Base-by-base conservation (phyloP, 2,797 vertebrate species). In the Clamator glandarius region DNA sequence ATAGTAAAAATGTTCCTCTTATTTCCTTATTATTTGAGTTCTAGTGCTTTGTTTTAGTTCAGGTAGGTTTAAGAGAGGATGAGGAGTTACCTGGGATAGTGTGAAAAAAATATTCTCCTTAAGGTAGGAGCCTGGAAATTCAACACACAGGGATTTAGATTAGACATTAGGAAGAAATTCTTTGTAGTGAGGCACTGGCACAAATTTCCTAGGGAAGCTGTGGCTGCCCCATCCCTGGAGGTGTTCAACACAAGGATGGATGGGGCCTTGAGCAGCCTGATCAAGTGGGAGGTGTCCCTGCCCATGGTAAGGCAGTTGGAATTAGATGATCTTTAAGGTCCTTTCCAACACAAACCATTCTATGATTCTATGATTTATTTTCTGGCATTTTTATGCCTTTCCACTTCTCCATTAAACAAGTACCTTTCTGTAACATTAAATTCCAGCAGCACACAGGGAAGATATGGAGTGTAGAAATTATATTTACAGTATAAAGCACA, bases 1-100 rank as follows among this genome's bases (percentile, higher is more conserved):
- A 36, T 61, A 5, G 46, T 57, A 42, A 23, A 52, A 41, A 25
- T 0, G 9, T 7, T 13, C 3, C 0, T 2, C 12, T 39, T 72
- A 15, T 75, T 46, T 75, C 11, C 26, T 67, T 62, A 62, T 89
- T 89, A 44, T 52, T 63, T 3, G 2, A 69, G 16, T 2, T 91
- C 19, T 77, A 23, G 10, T 55, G 10, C 1, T 59, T 80, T 64
- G 7, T 74, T 58, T 84, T 50, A 48, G 31, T 72, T 23, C 4
- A 81, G 15, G 3, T 15, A 80, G 5, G 6, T 77, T 77, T 68
- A 77, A 50, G 44, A 74, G 25, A 70, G 5, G 41, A 41, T 90
- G 75, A 3, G 10, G 24, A 15, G 6, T 42, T 70, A 29, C 39
- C 31, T 70, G 33, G 48, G 31, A 55, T 48, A 26, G 66, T 16